Percentiles rank a stretch among this genome's conserved stretches.
phyloP scores from a whole-genome alignment of 2,888 invertebrate species.

The Sphaerophoria taeniata region DNA sequence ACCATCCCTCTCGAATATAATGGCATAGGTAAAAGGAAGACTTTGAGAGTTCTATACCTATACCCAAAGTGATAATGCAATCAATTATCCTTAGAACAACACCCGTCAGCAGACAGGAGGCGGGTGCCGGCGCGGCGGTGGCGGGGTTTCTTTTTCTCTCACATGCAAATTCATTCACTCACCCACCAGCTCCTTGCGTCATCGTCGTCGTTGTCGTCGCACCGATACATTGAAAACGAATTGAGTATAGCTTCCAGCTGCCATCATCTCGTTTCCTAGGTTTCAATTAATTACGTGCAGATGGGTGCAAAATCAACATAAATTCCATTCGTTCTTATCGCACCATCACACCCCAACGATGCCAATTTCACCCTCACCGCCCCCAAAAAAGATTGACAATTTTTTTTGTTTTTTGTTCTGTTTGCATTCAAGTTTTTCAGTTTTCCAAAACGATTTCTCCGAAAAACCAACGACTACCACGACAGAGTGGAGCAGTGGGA shows the following conservation, averaged over 20 bases:
- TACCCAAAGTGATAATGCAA: constrained; percentile 64
- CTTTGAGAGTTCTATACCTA: constrained; percentile 14
- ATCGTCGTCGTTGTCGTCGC: background rate
- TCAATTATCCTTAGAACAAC: constrained; percentile 74
- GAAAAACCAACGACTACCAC: constrained; percentile 25
- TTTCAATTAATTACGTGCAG: constrained; percentile 74
- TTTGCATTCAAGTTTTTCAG: constrained; percentile 44
- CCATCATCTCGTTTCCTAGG: constrained; percentile 47
- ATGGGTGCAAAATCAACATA: constrained; percentile 71
- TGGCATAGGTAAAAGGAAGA: constrained; percentile 17
- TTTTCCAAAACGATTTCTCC: constrained; percentile 53
- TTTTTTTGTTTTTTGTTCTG: constrained; percentile 18
- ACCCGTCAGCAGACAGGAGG: constrained; percentile 46
- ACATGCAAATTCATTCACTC: constrained; percentile 64
- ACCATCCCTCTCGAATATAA: background rate
- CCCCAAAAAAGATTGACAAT: constrained; percentile 66
- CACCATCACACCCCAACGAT: background rate
- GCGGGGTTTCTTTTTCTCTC: constrained; percentile 27
- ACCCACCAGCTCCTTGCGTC: constrained; percentile 26
- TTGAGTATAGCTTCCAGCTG: constrained; percentile 48
- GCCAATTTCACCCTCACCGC: background rate
- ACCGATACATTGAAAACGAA: constrained; percentile 47
- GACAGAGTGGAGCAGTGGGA: constrained; percentile 16
- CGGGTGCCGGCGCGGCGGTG: constrained; percentile 7
- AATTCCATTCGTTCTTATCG: constrained; percentile 40